Evolutionary conservation across 2,113 vertebrate genomes (phyloP).

Genomic region (Carettochelys insculpta): DNA sequence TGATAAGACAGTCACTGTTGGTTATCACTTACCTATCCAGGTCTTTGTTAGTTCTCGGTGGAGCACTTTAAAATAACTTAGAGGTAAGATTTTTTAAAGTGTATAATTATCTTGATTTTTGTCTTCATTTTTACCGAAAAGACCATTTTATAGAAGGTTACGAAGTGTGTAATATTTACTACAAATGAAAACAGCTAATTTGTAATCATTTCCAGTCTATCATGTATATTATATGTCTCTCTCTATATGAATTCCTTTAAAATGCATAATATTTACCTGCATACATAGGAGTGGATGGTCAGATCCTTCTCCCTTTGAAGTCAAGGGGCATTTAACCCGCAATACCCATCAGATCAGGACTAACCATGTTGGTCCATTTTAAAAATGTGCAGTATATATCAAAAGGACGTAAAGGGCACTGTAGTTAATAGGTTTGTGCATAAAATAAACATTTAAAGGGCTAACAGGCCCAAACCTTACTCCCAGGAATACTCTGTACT

Average conservation of each 20-base stretch:
- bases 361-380: not conserved
- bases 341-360: not conserved
- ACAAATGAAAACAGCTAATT: not conserved
- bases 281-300: not conserved
- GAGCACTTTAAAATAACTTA: slow-evolving; percentile 27
- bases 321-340: not conserved
- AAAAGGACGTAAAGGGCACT: not conserved
- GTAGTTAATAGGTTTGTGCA: not conserved
- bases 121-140: not conserved
- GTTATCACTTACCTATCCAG: slow-evolving; percentile 54
- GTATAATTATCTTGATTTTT: not conserved
- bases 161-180: not conserved
- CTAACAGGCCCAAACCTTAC: accelerated
- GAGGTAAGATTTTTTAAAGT: not conserved
- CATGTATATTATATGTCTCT: too few relatives aligned
- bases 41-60: slow-evolving; percentile 25
- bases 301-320: accelerated
- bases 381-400: not conserved
- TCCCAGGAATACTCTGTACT: accelerated
- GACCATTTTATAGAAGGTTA: not conserved
- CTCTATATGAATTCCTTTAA: too few relatives aligned
- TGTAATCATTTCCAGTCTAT: not conserved
- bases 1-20: slow-evolving; percentile 7
- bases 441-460: not conserved
- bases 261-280: accelerated